These are phyloP conservation scores for Aleiodes sp. DNA, from an alignment of 1,140 invertebrate genomes.

Conservation along the genomic window DNA sequence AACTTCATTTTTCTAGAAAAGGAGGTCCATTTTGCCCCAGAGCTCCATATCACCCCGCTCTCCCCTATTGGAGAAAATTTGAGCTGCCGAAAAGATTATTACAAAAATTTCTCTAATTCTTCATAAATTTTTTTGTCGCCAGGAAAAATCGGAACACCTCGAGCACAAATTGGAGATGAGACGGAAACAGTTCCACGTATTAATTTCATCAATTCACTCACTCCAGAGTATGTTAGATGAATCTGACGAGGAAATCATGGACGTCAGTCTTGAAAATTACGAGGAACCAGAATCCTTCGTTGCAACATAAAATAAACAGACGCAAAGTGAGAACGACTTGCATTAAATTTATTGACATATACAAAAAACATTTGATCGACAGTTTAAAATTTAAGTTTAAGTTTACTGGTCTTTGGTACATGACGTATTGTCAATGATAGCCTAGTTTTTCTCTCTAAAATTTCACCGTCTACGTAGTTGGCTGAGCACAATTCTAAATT, in stretches of 20 bases:
- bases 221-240: conserved; percentile 79
- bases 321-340: background rate
- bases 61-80: no score
- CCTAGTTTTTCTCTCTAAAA: conserved; percentile 75
- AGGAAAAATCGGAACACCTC: conserved; percentile 76
- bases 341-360: background rate
- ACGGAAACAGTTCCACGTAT: conserved; percentile 87
- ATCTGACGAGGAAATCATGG: conserved; percentile 69
- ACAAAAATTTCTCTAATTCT: background rate
- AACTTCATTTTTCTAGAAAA: no score
- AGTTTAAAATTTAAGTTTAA: conserved; percentile 72
- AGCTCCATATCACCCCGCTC: no score
- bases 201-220: conserved; percentile 84
- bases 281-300: conserved; percentile 54
- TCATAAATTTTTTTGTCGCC: conserved; percentile 30
- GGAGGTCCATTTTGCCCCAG: no score
- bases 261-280: conserved; percentile 69
- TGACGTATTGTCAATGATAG: conserved; percentile 94
- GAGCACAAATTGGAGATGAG: conserved; percentile 82
- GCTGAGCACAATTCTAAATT: conserved; percentile 75
- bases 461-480: conserved; percentile 67
- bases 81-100: background rate
- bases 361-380: background rate
- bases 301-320: conserved; percentile 39
- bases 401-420: conserved; percentile 89